Base-by-base conservation (phyloP, 2,797 vertebrate genomes). In the Clarias platycephalus region DNA sequence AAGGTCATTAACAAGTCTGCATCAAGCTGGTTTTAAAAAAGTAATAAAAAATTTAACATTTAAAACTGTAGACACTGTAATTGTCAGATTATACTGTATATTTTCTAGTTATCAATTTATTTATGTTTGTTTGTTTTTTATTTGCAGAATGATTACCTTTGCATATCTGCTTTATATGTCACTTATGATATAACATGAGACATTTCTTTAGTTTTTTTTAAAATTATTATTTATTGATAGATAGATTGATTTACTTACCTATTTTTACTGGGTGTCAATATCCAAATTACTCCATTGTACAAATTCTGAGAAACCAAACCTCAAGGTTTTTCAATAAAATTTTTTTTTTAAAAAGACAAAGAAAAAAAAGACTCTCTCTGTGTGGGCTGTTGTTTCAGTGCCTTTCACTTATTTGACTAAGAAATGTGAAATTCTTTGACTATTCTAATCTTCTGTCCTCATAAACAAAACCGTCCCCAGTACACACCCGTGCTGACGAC, bases 341-440 rank as follows among this genome's bases (percentile, higher is more conserved):
- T n/a, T n/a, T n/a, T n/a, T n/a, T n/a, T n/a, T n/a, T n/a, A n/a
- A 26, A 9, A 40, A 26, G 13, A 40, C 13, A 3, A 49, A 49
- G 2, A 10, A 12, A 12, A 13, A 53, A 53, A 53, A 49, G 12
- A 3, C 13, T n/a, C 49, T 53, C 13, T 7, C 8, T 64, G 60
- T 1, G 1, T 15, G 18, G 60, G 24, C 1, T 44, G 55, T 55
- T 77, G 58, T 66, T 31, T 78, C 58, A 82, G 53, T 40, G 60
- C 13, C 63, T 82, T 75, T 83, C 49, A n/a, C 78, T 87, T 9
- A 89, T 91, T 89, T 89, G 87, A 86, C 90, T 90, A 90, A 85
- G 85, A 88, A 91, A 91, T 90, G 1, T 31, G 4, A 8, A 15
- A 24, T 37, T 75, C 83, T 86, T 86, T 91, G 87, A 85, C 80